Base-by-base conservation (phyloP, 2,888 invertebrate species). In the Orthonevra nobilis region DNA sequence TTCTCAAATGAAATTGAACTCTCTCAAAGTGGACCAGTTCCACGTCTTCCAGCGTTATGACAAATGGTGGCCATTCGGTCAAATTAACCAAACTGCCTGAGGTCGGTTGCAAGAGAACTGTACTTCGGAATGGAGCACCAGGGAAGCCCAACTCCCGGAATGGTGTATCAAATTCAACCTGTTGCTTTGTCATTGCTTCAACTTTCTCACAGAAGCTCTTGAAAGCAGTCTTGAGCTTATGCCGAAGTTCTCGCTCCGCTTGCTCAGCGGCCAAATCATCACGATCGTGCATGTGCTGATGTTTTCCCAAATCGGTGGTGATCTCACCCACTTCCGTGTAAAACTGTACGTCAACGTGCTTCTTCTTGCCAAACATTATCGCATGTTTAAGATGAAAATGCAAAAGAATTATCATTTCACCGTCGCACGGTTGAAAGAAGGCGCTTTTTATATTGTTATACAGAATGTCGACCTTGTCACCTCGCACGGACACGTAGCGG, bases 281-380 rank as follows among this genome's bases (percentile, higher is more conserved):
- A 38, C 99, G 92, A 90, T 99, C 99, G 88, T 99, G 99, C 98
- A 99, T 99, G 89, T 99, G 98, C 87, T 99, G 99, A 88, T 99
- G 98, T 89, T 99, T 99, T 40, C 99, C 99, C 84, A 99, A 91
- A 91, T 99, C 99, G 0, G 99, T 99, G 0, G 99, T 99, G 70
- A 99, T 98, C 90, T 99, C 99, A 84, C 99, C 99, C 58, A 99
- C 99, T 90, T 99, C 99, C 0, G 99, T 99, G 89, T 99, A 99
- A 90, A 99, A 99, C 88, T 99, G 99, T 3, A 99, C 98, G 90
- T 99, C 99, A 0, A 96, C 93, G 84, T 99, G 99, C 86, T 99
- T 99, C 92, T 99, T 99, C 90, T 98, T 98, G 83, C 99, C 99
- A 91, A 99, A 99, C 96, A 99, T 96, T 81, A 99, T 99, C 20